These are phyloP conservation scores for Heteractis magnifica DNA, from an alignment of 92 coral and sea anemone genomes.

Conservation along the genomic window DNA sequence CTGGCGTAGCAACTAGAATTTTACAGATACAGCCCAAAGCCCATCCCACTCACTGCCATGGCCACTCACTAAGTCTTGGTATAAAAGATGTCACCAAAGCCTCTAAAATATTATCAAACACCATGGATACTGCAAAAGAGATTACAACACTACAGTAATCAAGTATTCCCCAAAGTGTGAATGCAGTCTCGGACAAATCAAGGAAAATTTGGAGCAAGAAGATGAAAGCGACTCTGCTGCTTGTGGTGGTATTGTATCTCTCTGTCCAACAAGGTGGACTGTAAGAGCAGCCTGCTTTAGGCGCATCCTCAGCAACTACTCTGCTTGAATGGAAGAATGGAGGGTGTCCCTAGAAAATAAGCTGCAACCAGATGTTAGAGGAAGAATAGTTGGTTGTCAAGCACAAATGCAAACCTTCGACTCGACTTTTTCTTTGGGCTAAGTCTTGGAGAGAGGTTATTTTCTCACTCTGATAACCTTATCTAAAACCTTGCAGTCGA, in stretches of 20 bases:
- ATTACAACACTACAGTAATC: constrained; percentile 33
- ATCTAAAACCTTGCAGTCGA: constrained; percentile 38
- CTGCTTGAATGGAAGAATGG: constrained; percentile 46
- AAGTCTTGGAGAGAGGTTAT: constrained; percentile 34
- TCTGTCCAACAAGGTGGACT: constrained; percentile 26
- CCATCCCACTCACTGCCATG: constrained; percentile 55
- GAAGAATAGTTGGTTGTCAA: constrained; percentile 58
- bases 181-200: constrained; percentile 32
- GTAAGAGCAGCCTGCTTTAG: constrained; percentile 49
- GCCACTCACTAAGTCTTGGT: background rate
- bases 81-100: constrained; percentile 53
- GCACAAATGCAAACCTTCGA: constrained; percentile 59
- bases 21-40: constrained; percentile 68
- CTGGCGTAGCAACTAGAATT: constrained; percentile 56
- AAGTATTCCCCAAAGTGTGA: constrained; percentile 51
- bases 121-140: constrained; percentile 46
- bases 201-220: constrained; percentile 49
- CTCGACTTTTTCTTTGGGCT: constrained; percentile 30
- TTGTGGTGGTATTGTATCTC: constrained; percentile 15
- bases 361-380: constrained; percentile 57
- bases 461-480: constrained; percentile 32
- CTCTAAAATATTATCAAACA: constrained; percentile 28
- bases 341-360: constrained; percentile 35
- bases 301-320: constrained; percentile 29
- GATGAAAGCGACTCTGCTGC: constrained; percentile 23